A percentile compares a stretch with the other conserved stretches of the same genome.
These are phyloP conservation scores for Drosophila nigrodunni DNA, from an alignment of 1,140 invertebrate species.

Conservation along the genomic window DNA sequence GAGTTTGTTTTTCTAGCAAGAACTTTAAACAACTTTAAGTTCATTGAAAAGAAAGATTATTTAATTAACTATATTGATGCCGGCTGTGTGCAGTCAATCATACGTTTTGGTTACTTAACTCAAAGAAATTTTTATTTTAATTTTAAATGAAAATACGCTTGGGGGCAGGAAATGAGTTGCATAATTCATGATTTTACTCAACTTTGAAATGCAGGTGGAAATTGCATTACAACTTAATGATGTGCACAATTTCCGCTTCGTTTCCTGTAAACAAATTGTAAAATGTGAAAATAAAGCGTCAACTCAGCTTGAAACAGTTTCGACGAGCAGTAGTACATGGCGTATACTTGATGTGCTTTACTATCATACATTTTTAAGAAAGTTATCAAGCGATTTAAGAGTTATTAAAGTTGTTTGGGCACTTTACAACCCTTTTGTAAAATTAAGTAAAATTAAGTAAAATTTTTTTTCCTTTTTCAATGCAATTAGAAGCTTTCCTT, in stretches of 20 bases:
- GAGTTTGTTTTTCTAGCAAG: not conserved
- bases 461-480: not conserved
- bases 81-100: not conserved
- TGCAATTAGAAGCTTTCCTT: not conserved
- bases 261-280: conserved; percentile 68
- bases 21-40: not conserved
- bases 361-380: too few relatives aligned
- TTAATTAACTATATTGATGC: not conserved
- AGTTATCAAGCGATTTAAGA: not conserved
- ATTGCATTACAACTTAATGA: conserved; percentile 58
- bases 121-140: not conserved
- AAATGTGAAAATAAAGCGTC: conserved; percentile 38
- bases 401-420: not conserved
- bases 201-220: conserved; percentile 29
- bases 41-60: not conserved
- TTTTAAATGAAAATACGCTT: conserved; percentile 1
- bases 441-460: too few relatives aligned
- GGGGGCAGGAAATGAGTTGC: not conserved
- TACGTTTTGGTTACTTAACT: not conserved
- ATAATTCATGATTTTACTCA: conserved; percentile 1
- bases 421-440: too few relatives aligned
- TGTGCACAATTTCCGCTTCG: conserved; percentile 70
- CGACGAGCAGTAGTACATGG: not conserved
- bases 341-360: not conserved
- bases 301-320: conserved; percentile 16